Conservation (phyloP, 2,888 invertebrate species). For the Apoderus coryli region DNA sequence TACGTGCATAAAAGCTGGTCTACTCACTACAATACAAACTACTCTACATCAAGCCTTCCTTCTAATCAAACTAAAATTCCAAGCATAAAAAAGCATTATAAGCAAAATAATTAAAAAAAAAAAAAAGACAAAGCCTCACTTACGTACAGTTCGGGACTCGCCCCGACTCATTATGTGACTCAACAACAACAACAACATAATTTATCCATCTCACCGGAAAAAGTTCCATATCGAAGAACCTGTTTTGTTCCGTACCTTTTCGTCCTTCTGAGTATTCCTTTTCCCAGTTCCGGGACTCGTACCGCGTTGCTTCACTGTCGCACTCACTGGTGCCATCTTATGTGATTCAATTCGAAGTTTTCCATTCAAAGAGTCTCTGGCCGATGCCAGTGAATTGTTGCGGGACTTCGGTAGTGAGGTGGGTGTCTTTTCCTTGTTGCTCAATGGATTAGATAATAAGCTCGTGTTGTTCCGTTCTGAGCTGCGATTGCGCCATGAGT, state of each 20-base stretch:
- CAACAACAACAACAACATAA: constrained; percentile 23
- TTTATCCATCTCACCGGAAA: constrained; percentile 43
- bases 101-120: too few relatives aligned
- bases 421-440: constrained; percentile 22
- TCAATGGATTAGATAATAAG: too few relatives aligned
- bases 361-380: constrained; percentile 37
- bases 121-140: constrained; percentile 20
- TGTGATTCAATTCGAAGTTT: too few relatives aligned
- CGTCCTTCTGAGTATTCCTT: constrained; percentile 21
- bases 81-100: too few relatives aligned
- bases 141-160: background rate
- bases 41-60: too few relatives aligned
- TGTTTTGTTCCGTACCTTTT: constrained; percentile 59
- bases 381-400: constrained; percentile 30
- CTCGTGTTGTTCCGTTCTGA: constrained; percentile 28
- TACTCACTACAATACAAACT: too few relatives aligned
- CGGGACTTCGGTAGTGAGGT: constrained; percentile 30
- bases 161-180: background rate
- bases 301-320: constrained; percentile 26
- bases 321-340: constrained; percentile 38
- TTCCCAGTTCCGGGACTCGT: constrained; percentile 18
- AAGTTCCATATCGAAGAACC: constrained; percentile 48
- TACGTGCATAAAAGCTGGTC: too few relatives aligned
- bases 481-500: constrained; percentile 31
- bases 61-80: too few relatives aligned